Evolutionary conservation across 2,888 invertebrate species (phyloP), one percentile per base, ranked within the genome.

Genomic region (Macaria liturata): DNA sequence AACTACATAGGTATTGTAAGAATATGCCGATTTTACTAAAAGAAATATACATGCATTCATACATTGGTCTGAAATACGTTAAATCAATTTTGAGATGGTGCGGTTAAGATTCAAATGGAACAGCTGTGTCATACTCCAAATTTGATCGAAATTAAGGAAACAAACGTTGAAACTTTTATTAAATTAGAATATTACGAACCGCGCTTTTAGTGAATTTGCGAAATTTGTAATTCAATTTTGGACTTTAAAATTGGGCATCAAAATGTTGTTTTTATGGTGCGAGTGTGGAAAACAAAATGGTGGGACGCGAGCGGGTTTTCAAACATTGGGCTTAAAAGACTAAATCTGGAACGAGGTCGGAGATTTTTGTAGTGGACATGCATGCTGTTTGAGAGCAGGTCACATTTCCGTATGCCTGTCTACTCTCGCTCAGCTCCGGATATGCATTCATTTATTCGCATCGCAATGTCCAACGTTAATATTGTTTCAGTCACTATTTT

Each of bases 101-200:
- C 71, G 75, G 76, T 74, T 64, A 67, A 69, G 64, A 66, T 72
- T 73, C 66, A 70, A 77, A 72, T 73, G 84, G 76, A 78, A 79
- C 88, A 88, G 88, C 87, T 89, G 89, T 78, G 84, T 85, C 84
- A 79, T 81, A 80, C 80, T 77, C 82, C 84, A 82, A 84, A 86
- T 88, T 85, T 84, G 84, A 86, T 87, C 86, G 81, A 81, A 86
- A 88, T 88, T 87, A 85, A 74, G 86, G 84, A 85, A 88, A 84
- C 86, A 83, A 83, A 84, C 84, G 80, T 76, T 74, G 73, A 79
- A 88, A 88, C 78, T 88, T 89, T 84, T 88, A 88, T 83, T 86
- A 85, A 87, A 88, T 76, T 68, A 76, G 78, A 82, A 83, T 77
- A 81, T 80, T 72, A 74, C 68, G 77, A 71, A 74, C 75, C 75